These are phyloP conservation scores for Loxodonta africana DNA, from an alignment of 2,113 vertebrate species.

Conservation along the genomic window DNA sequence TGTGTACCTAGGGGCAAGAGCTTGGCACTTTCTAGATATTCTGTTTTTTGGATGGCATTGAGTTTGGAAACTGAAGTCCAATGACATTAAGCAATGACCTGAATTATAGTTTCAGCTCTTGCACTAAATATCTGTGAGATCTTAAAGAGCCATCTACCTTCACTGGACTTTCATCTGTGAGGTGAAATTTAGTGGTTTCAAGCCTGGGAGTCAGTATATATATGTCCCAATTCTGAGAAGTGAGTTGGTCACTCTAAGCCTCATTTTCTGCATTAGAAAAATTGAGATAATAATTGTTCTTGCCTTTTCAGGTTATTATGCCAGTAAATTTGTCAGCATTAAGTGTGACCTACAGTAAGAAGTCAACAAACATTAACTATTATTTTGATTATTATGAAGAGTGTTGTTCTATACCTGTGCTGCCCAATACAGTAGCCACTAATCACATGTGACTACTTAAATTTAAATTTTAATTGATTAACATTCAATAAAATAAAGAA, in stretches of 20 bases:
- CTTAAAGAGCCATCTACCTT: not conserved
- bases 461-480: not conserved
- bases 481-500: not conserved
- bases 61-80: not conserved
- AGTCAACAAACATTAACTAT: not conserved
- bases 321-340: not conserved
- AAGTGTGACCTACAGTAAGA: not conserved
- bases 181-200: not conserved
- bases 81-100: not conserved
- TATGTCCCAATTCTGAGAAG: not conserved
- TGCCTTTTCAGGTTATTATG: not conserved
- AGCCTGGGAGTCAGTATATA: not conserved
- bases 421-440: too few species aligned
- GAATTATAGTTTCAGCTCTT: not conserved
- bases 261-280: not conserved
- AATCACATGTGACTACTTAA: too few species aligned
- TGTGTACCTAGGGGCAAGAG: not conserved
- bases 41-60: not conserved
- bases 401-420: not conserved
- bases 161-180: not conserved
- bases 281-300: not conserved
- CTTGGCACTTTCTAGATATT: not conserved
- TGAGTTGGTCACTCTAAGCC: not conserved
- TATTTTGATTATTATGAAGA: not conserved
- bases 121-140: not conserved